Evolutionary conservation across 2,113 vertebrate genomes (phyloP).

Genomic region (Psephotus haematonotus): DNA sequence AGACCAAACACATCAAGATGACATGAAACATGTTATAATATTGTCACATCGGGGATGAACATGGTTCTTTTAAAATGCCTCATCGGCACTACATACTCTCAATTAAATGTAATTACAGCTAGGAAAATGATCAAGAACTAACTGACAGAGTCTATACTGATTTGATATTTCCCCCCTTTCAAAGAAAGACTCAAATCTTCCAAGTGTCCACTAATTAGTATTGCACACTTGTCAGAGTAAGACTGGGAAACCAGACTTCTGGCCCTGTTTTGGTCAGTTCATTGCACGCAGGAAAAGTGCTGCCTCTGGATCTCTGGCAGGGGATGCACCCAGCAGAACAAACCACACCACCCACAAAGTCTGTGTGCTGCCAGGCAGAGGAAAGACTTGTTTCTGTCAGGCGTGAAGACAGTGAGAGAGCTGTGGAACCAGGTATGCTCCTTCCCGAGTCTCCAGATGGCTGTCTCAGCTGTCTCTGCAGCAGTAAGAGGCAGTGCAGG

Average conservation of each 20-base stretch:
- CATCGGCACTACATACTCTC: not conserved
- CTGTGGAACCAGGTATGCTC: not conserved
- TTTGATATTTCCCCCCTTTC: not conserved
- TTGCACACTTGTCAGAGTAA: not conserved
- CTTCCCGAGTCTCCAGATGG: not conserved
- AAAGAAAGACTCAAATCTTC: not conserved
- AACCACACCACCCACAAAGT: rapidly evolving
- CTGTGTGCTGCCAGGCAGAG: not conserved
- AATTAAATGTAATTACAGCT: not conserved
- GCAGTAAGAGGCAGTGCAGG: not conserved
- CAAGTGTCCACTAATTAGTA: not conserved
- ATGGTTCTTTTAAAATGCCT: not conserved
- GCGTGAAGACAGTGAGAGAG: not conserved
- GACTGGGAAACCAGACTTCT: not conserved
- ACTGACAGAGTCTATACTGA: not conserved
- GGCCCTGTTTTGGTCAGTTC: not conserved
- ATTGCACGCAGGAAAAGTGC: not conserved
- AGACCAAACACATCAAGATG: not conserved
- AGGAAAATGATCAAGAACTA: not conserved
- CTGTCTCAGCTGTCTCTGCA: constrained; percentile 33
- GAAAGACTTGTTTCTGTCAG: constrained; percentile 34
- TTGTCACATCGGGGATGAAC: not conserved
- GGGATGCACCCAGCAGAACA: not conserved
- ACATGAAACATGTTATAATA: not conserved
- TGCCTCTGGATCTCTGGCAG: not conserved